These are phyloP conservation scores for Etheostoma spectabile DNA, from an alignment of 2,113 vertebrate genomes.

Conservation along the genomic window DNA sequence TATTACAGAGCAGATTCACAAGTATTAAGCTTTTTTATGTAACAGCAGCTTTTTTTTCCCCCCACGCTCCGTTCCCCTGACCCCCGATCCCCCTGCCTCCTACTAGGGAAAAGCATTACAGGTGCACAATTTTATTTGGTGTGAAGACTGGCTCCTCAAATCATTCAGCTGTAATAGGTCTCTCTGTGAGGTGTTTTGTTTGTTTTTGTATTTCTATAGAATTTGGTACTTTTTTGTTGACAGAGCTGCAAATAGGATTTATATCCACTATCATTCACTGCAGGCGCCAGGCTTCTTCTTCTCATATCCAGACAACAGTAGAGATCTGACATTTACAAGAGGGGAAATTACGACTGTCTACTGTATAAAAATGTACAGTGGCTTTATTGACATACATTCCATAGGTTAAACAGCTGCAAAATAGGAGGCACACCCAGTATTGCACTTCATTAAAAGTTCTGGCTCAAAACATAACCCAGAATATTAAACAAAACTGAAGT, in stretches of 20 bases:
- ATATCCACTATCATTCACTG: conserved; percentile 72
- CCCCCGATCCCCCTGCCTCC: conserved; percentile 50
- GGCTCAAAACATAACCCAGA: conserved; percentile 99
- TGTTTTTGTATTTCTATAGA: conserved; percentile 63
- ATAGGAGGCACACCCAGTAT: conserved; percentile 99
- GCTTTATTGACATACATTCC: conserved; percentile 99
- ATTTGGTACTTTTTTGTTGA: conserved; percentile 62
- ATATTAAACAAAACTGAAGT: conserved; percentile 99
- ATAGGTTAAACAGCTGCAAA: conserved; percentile 98
- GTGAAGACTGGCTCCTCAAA: conserved; percentile 76
- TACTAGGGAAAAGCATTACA: conserved; percentile 72
- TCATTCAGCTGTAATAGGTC: conserved; percentile 68
- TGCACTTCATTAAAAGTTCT: conserved; percentile 99
- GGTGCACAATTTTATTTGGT: conserved; percentile 81
- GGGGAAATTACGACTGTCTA: conserved; percentile 82
- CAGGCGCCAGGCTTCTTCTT: conserved; percentile 68
- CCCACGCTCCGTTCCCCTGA: conserved; percentile 63
- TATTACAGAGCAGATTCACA: conserved; percentile 88
- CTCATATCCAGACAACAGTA: conserved; percentile 74
- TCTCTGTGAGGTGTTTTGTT: conserved; percentile 60
- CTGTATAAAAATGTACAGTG: conserved; percentile 99
- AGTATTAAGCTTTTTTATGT: conserved; percentile 84
- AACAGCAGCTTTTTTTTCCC: conserved; percentile 81
- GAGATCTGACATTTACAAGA: conserved; percentile 75
- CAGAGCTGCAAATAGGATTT: conserved; percentile 69